Base-by-base conservation (phyloP, 2,888 invertebrate genomes). In the Flexamia atlantica region DNA sequence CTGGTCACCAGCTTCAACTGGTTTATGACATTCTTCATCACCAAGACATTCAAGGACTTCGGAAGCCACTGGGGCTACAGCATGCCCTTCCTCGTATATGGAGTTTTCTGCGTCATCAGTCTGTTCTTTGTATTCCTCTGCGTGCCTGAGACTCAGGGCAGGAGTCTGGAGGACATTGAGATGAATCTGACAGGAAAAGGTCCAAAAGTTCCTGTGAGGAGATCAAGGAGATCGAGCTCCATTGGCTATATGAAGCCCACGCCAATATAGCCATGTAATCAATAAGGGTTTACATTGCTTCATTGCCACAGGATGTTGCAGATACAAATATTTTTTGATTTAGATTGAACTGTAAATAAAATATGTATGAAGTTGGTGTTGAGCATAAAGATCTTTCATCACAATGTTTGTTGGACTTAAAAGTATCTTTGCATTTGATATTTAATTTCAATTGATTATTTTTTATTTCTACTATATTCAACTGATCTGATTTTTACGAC, bases 141-240 rank as follows among this genome's bases (percentile, higher is more conserved):
- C 89, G 96, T 98, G 79, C 98, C 98, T 12, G 98, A 99, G 91
- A 99, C 99, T 0, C 95, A 95, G 88, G 98, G 98, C 23, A 96
- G 96, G 90, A 96, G 96, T 87, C 92, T 98, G 87, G 98, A 98
- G 89, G 98, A 98, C 88, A 98, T 99, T 89, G 97, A 97, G 90
- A 93, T 94, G 87, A 94, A 94, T 60, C 83, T 86, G 20, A 85
- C 84, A n/a, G 92, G 70, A 90, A 92, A 17, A 90, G 93, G 89
- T 70, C 86, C 88, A 76, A 90, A 90, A 89, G 90, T 90, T 53
- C 89, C 94, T 93, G 86, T 92, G 92, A 84, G 92, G 92, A 88
- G 92, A 93, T 86, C 94, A 94, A 87, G 92, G 92, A 88, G 91
- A 85, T 90, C 96, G 93, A 96, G 95, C 88, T 96, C 96, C 0